These are phyloP conservation scores for Therioaphis trifolii DNA, from an alignment of 2,888 invertebrate species.

Conservation along the genomic window DNA sequence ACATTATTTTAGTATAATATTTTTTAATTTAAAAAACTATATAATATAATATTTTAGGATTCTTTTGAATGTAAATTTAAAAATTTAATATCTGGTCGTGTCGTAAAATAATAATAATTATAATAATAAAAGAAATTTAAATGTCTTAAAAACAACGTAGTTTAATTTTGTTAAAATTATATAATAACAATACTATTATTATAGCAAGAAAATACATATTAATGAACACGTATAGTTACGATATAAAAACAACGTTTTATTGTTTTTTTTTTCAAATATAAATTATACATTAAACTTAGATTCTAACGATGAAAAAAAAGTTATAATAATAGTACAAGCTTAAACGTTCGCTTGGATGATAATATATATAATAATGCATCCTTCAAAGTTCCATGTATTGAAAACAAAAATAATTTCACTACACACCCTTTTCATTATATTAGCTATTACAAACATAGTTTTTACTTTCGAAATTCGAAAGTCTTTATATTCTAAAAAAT, in stretches of 20 bases:
- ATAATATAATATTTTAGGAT: not conserved
- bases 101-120: not conserved
- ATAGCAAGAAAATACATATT: not conserved
- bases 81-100: not conserved
- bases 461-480: constrained; percentile 38
- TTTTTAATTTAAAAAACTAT: not conserved
- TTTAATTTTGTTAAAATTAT: constrained; percentile 1
- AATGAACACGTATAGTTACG: not conserved
- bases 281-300: not conserved
- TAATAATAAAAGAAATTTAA: constrained; percentile 3
- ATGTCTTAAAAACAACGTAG: not conserved
- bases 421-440: not conserved
- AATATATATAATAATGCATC: constrained; percentile 5
- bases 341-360: not conserved
- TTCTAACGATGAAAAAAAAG: not conserved
- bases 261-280: not conserved
- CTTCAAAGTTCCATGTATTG: not conserved
- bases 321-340: not conserved
- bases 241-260: not conserved
- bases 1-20: too few species aligned
- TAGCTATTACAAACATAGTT: constrained; percentile 6
- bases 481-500: constrained; percentile 10
- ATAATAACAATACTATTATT: not conserved
- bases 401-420: not conserved
- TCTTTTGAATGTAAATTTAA: not conserved